Percentiles rank a stretch among this genome's conserved stretches.
Conservation (phyloP, 2,113 vertebrate genomes). For the Echinops telfairi region DNA sequence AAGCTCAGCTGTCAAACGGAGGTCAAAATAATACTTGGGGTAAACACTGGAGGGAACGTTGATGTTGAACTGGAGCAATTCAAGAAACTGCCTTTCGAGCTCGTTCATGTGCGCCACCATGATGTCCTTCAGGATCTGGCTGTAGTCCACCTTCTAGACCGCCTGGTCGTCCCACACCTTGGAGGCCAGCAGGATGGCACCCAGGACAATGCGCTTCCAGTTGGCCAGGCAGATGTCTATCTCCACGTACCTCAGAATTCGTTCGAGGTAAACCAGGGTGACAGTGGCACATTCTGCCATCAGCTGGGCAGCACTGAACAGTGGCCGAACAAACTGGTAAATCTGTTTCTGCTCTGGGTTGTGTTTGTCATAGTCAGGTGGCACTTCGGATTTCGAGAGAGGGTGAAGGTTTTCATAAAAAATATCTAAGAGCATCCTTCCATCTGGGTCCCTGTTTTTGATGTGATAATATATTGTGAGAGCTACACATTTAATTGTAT, state of each 20-base stretch:
- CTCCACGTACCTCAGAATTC: conserved; percentile 98
- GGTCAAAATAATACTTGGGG: conserved; percentile 99
- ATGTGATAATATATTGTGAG: no score
- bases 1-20: conserved; percentile 98
- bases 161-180: conserved; percentile 99
- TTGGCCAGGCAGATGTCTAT: conserved; percentile 98
- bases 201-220: conserved; percentile 98
- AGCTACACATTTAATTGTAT: conserved; percentile 95
- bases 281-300: conserved; percentile 99
- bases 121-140: conserved; percentile 99
- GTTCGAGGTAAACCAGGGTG: conserved; percentile 98
- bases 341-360: conserved; percentile 99
- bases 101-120: conserved; percentile 99
- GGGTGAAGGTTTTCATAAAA: conserved; percentile 99
- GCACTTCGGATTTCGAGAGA: conserved; percentile 97
- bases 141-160: conserved; percentile 99
- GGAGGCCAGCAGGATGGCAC: conserved; percentile 97
- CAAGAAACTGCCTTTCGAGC: conserved; percentile 97
- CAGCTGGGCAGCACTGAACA: conserved; percentile 99
- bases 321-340: conserved; percentile 97
- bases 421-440: conserved; percentile 97
- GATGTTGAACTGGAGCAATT: conserved; percentile 99
- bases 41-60: conserved; percentile 99
- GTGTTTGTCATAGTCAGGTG: conserved; percentile 97
- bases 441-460: conserved; percentile 96